phyloP scores from a whole-genome alignment of 2,113 vertebrate species.

The Tretioscincus oriximinensis region DNA sequence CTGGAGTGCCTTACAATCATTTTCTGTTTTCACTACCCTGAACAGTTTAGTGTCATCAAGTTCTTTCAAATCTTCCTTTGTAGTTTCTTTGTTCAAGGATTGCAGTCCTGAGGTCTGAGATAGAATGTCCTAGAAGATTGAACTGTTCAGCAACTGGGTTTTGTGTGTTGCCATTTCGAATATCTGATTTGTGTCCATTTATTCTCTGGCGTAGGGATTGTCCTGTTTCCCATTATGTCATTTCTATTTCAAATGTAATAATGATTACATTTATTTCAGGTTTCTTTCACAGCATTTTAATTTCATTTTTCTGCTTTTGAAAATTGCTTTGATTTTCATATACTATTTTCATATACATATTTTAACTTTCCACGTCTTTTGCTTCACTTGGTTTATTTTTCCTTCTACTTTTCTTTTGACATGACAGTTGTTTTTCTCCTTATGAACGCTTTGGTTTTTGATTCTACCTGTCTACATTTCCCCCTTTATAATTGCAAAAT shows the following conservation, averaged over 20 bases:
- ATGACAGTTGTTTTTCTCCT: conserved; percentile 8
- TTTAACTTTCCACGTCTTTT: neutral
- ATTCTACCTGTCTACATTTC: conserved; percentile 51
- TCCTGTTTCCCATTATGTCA: neutral
- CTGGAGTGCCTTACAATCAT: too few species aligned
- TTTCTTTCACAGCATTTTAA: conserved; percentile 25
- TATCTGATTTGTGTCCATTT: too few species aligned
- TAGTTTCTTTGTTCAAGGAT: too few species aligned
- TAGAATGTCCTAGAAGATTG: too few species aligned
- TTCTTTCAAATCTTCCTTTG: too few species aligned
- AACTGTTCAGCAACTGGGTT: too few species aligned
- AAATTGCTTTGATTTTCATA: neutral
- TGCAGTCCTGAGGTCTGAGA: too few species aligned
- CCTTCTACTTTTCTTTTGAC: conserved; percentile 25
- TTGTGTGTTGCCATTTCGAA: too few species aligned
- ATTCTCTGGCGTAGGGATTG: too few species aligned
- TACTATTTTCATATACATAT: neutral
- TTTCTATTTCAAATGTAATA: neutral
- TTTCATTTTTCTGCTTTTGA: conserved; percentile 15
- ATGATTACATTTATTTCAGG: conserved; percentile 14
- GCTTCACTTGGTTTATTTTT: conserved; percentile 32
- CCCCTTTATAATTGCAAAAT: conserved; percentile 41
- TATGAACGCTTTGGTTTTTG: conserved; percentile 34
- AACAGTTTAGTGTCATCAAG: too few species aligned
- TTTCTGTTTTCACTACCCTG: too few species aligned